Evolutionary conservation across 2,888 invertebrate genomes (phyloP).

Genomic region (Leptopterna dolabrata): DNA sequence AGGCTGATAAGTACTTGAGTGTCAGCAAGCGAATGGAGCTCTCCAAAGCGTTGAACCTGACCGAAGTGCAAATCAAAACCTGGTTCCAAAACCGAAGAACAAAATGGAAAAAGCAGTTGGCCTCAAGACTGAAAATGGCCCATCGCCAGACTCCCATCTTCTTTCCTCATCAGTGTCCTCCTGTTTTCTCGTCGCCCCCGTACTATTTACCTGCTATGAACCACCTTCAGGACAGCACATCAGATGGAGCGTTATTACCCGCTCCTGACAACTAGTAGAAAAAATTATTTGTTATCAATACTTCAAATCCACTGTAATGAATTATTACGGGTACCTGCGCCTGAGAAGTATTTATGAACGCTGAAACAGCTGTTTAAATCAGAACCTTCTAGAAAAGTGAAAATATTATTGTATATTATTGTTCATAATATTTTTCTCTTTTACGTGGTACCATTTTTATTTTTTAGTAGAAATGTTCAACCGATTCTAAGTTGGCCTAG

Average conservation of each 20-base stretch:
- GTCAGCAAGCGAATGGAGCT: constrained; percentile 95
- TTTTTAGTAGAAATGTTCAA: no score
- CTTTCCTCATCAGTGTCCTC: constrained; percentile 46
- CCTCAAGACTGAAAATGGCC: constrained; percentile 66
- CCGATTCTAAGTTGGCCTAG: no score
- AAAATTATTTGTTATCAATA: background rate
- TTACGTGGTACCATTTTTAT: no score
- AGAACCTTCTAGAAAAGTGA: no score
- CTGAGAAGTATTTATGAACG: no score
- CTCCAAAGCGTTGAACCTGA: constrained; percentile 86
- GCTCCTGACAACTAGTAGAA: background rate
- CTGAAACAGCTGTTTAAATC: no score
- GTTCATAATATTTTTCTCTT: no score
- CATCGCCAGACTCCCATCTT: constrained; percentile 43
- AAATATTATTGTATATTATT: no score
- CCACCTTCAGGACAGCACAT: background rate
- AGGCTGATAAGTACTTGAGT: constrained; percentile 94
- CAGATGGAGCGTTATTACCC: background rate
- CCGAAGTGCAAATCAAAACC: constrained; percentile 96
- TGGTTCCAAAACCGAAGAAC: constrained; percentile 97
- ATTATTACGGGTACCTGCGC: no score
- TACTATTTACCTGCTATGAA: constrained; percentile 30
- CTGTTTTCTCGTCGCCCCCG: constrained; percentile 23
- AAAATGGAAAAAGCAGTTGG: constrained; percentile 97
- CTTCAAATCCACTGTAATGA: no score